Evolutionary conservation across 2,888 invertebrate genomes (phyloP).

Genomic region (Aricia artaxerxes): DNA sequence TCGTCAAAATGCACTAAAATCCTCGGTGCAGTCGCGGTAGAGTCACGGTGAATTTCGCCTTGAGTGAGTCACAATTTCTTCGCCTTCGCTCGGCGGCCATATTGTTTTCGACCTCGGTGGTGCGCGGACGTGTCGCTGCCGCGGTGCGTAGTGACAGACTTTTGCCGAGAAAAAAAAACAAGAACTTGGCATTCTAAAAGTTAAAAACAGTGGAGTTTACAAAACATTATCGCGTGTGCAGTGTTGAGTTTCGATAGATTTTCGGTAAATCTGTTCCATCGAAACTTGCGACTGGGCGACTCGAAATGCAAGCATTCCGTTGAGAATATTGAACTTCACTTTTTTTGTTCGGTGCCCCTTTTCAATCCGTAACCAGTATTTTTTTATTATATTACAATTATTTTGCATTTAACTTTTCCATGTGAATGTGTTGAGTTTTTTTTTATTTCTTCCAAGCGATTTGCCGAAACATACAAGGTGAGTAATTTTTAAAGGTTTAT

Average conservation of each 20-base stretch:
- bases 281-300: conserved; percentile 49
- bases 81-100: conserved; percentile 58
- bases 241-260: conserved; percentile 46
- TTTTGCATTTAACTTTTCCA: conserved; percentile 39
- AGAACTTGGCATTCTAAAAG: conserved; percentile 55
- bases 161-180: conserved; percentile 63
- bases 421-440: conserved; percentile 47
- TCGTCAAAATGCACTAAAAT: conserved; percentile 24
- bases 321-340: conserved; percentile 76
- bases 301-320: conserved; percentile 77
- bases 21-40: conserved; percentile 35
- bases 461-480: conserved; percentile 76
- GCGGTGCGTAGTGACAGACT: conserved; percentile 66
- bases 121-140: conserved; percentile 53
- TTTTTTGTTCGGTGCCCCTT: conserved; percentile 64
- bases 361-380: conserved; percentile 68
- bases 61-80: conserved; percentile 34
- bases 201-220: conserved; percentile 37
- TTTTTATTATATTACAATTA: conserved; percentile 46
- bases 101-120: conserved; percentile 61
- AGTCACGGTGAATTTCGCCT: conserved; percentile 34
- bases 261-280: conserved; percentile 44
- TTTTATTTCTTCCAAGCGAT: conserved; percentile 56
- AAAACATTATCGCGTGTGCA: conserved; percentile 52
- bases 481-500: conserved; percentile 42